Evolutionary conservation across 2,113 vertebrate genomes (phyloP).

Genomic region (Lagenorhynchus albirostris): DNA sequence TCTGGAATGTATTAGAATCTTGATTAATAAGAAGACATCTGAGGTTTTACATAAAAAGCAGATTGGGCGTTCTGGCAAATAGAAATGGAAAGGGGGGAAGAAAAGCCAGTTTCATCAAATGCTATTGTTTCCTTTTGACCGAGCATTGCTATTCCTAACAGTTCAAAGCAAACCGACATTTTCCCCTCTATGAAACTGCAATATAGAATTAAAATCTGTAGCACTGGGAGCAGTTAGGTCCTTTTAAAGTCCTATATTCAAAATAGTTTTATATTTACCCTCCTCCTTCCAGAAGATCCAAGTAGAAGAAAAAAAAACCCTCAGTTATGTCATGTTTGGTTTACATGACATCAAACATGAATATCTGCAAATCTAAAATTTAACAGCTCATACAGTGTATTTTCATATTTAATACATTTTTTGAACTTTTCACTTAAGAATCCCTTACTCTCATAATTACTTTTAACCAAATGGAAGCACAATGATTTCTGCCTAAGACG

Average conservation of each 20-base stretch:
- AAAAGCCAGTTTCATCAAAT: conserved; percentile 81
- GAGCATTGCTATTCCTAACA: conserved; percentile 78
- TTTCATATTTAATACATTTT: neutral
- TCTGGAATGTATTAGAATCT: conserved; percentile 97
- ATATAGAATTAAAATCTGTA: neutral
- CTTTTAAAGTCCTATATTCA: neutral
- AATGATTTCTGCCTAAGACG: neutral
- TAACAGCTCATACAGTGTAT: neutral
- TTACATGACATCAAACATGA: neutral
- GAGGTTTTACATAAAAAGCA: conserved; percentile 87
- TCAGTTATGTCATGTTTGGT: neutral
- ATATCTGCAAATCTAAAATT: conserved; percentile 3
- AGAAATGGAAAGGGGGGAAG: conserved; percentile 76
- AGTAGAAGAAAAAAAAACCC: neutral
- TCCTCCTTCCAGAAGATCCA: neutral
- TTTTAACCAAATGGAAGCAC: conserved; percentile 4
- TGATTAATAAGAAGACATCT: conserved; percentile 95
- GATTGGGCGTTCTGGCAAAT: conserved; percentile 84
- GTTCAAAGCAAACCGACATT: neutral
- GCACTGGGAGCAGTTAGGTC: neutral
- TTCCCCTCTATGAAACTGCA: neutral
- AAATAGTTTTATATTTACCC: neutral
- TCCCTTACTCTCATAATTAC: neutral
- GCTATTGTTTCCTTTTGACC: conserved; percentile 69
- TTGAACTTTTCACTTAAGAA: neutral